Base-by-base conservation (phyloP, 2,113 vertebrate species). In the Athene noctua region DNA sequence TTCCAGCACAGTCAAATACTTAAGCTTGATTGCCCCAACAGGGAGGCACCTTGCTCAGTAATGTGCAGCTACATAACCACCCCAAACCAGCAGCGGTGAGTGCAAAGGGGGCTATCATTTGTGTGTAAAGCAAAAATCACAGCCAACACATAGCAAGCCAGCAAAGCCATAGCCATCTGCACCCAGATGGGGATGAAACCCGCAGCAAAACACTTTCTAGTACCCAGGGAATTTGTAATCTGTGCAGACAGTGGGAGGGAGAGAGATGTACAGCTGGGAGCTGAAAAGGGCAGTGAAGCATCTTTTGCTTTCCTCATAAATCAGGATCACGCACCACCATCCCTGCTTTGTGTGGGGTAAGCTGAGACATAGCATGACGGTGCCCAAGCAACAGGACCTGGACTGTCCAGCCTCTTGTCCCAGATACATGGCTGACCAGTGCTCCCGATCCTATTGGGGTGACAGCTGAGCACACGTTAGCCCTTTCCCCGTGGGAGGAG, bases 401-500 rank as follows among this genome's bases (percentile, higher is more conserved):
- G 27, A 38, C n/a, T 52, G 49, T 20, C 29, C 55, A 80, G 23
- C 14, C 47, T 70, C 44, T n/a, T 70, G 62, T 23, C 70, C 55
- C 61, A 90, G 74, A 30, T 8, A 20, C 23, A 25, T 1, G 57
- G 19, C 32, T 3, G 4, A 18, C 4, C 2, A 0, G 72, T 21
- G 49, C 22, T 75, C 22, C 27, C 29, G n/a, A 62, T 32, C 19
- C 6, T 25, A 29, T 44, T 25, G 38, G 49, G 15, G 10, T 55
- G n/a, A 70, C 30, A 47, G 19, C 30, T 40, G 13, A 87, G n/a
- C 54, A 49, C n/a, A 34, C 0, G 1, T 26, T 44, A 25, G 42
- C 15, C 13, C 30, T 27, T 30, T n/a, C 8, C 2, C 47, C 27
- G 6, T 36, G 18, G 32, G 57, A 87, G 36, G 57, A 77, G 65